A percentile compares a stretch with the other conserved stretches of the same genome.
These are phyloP conservation scores for Motacilla tschutschensis DNA, from an alignment of 2,113 vertebrate genomes.

Conservation along the genomic window DNA sequence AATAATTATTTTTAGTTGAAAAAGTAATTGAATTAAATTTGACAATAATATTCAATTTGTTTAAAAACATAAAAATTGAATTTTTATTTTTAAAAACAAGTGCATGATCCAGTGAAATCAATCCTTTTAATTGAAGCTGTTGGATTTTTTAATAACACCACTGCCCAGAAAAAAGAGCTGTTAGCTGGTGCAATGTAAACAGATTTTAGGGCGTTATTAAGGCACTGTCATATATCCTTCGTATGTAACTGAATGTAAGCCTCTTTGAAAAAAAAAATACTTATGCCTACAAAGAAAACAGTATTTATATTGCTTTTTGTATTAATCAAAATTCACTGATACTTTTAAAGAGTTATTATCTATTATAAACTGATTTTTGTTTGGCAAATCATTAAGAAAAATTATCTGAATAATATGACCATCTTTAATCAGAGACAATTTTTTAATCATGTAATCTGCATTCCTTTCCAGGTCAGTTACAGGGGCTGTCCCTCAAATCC, in stretches of 20 bases:
- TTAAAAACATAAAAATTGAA: background rate
- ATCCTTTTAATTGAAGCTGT: background rate
- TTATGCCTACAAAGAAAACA: background rate
- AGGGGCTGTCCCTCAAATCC: background rate
- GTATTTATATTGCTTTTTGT: background rate
- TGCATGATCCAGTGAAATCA: background rate
- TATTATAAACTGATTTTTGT: background rate
- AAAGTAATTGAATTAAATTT: background rate
- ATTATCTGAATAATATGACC: background rate
- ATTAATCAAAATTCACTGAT: background rate
- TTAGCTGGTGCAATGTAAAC: background rate
- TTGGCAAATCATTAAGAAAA: background rate
- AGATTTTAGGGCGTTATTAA: background rate
- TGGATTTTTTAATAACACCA: background rate
- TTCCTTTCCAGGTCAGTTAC: background rate
- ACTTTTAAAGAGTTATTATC: background rate
- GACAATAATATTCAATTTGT: background rate
- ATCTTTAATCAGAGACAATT: background rate
- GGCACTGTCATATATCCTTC: background rate
- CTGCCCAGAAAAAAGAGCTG: background rate
- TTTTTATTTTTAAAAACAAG: background rate
- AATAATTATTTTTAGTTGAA: background rate
- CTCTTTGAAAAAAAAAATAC: background rate
- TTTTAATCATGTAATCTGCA: background rate
- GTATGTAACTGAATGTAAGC: background rate